A percentile compares a stretch with the other conserved stretches of the same genome.
Evolutionary conservation across 1,140 invertebrate genomes (phyloP).

Genomic region (Papilio glaucus): DNA sequence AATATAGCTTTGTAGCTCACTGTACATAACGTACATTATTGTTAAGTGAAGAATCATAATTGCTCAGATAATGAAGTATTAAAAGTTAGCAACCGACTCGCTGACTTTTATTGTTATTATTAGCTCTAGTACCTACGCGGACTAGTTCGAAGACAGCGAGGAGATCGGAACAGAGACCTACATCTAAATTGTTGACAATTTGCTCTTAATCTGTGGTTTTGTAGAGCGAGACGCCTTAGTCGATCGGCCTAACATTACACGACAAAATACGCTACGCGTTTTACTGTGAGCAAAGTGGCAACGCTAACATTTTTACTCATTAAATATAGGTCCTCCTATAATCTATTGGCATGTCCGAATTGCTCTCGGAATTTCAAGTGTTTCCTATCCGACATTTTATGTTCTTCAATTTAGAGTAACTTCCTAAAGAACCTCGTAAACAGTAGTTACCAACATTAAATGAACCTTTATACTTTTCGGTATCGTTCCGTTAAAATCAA

Average conservation of each 20-base stretch:
- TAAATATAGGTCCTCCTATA: too few relatives aligned
- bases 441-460: too few relatives aligned
- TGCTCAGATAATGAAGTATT: background rate
- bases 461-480: too few relatives aligned
- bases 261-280: background rate
- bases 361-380: too few relatives aligned
- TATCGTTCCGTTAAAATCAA: too few relatives aligned
- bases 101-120: constrained; percentile 2
- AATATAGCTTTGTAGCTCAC: too few relatives aligned
- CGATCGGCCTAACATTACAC: constrained; percentile 5
- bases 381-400: too few relatives aligned
- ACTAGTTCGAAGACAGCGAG: constrained; percentile 1
- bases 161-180: constrained; percentile 19
- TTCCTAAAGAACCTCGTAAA: too few relatives aligned
- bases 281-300: background rate
- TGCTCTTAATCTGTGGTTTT: constrained; percentile 39
- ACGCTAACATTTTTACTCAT: too few relatives aligned
- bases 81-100: background rate
- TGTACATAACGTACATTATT: too few relatives aligned
- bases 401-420: too few relatives aligned
- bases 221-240: constrained; percentile 36
- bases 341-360: too few relatives aligned
- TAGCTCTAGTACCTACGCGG: background rate
- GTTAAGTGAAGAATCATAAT: background rate
- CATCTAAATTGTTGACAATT: constrained; percentile 37